phyloP scores from a whole-genome alignment of 2,113 vertebrate genomes.

The Pterocles orientalis region DNA sequence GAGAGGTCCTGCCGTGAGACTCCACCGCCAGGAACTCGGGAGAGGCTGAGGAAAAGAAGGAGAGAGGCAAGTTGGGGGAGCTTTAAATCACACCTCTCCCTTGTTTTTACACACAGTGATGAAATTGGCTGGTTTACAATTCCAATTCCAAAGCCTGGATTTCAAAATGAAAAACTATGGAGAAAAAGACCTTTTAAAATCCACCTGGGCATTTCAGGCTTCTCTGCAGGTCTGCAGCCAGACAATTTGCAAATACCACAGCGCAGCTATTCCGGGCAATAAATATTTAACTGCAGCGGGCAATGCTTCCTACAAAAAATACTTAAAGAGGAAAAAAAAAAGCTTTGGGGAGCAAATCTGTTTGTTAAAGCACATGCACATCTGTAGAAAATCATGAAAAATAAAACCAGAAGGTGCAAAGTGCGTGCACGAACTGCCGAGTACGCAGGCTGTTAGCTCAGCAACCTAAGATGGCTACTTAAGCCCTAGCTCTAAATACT shows the following conservation, averaged over 20 bases:
- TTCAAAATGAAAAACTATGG: neutral
- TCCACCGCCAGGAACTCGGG: neutral
- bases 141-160: neutral
- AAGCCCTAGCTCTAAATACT: neutral
- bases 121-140: neutral
- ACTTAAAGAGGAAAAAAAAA: too few relatives aligned
- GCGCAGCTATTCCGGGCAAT: neutral
- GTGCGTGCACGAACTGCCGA: rapidly evolving
- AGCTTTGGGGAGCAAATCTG: neutral
- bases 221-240: neutral
- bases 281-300: neutral
- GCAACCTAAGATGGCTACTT: neutral
- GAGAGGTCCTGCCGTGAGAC: neutral
- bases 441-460: neutral
- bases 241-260: neutral
- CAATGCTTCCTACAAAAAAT: neutral
- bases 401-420: neutral
- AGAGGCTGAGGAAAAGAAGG: neutral
- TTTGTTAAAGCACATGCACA: rapidly evolving
- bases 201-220: neutral
- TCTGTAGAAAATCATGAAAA: neutral
- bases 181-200: neutral
- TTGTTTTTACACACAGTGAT: neutral
- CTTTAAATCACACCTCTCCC: neutral
- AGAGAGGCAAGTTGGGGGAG: neutral